Evolutionary conservation across 2,888 invertebrate genomes (phyloP).

Genomic region (Drosophila paramelanica): DNA sequence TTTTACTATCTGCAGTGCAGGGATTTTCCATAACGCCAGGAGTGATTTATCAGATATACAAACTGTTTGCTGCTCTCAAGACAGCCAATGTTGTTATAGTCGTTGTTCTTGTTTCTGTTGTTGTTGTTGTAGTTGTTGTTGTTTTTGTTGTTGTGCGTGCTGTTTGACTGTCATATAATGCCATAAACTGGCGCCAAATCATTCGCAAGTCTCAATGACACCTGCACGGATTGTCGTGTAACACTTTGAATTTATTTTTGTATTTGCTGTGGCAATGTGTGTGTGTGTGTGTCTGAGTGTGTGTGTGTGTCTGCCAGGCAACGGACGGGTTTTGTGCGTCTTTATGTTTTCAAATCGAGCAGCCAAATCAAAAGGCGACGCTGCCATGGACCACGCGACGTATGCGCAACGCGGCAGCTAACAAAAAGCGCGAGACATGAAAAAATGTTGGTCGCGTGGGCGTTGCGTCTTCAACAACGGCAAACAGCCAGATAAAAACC

Average conservation of each 20-base stretch:
- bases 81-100: slow-evolving; percentile 8
- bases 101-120: too few relatives aligned
- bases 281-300: slow-evolving; percentile 13
- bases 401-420: slow-evolving; percentile 70
- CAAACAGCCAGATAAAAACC: slow-evolving; percentile 60
- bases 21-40: slow-evolving; percentile 1
- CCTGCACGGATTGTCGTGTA: slow-evolving; percentile 80
- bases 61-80: slow-evolving; percentile 9
- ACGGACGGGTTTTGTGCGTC: slow-evolving; percentile 58
- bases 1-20: neutral
- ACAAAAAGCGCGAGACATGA: slow-evolving; percentile 60
- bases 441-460: slow-evolving; percentile 81
- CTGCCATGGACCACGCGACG: slow-evolving; percentile 67
- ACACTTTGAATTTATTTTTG: slow-evolving; percentile 68
- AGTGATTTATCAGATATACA: neutral
- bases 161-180: slow-evolving; percentile 58
- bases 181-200: slow-evolving; percentile 80
- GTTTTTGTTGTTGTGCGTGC: slow-evolving; percentile 29
- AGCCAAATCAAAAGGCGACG: slow-evolving; percentile 54
- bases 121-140: slow-evolving; percentile 6
- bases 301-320: slow-evolving; percentile 21
- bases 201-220: slow-evolving; percentile 79
- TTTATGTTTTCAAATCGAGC: slow-evolving; percentile 58
- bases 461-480: slow-evolving; percentile 70
- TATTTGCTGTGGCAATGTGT: slow-evolving; percentile 20